phyloP scores from a whole-genome alignment of 2,113 vertebrate genomes.

The Donacobius atricapilla region DNA sequence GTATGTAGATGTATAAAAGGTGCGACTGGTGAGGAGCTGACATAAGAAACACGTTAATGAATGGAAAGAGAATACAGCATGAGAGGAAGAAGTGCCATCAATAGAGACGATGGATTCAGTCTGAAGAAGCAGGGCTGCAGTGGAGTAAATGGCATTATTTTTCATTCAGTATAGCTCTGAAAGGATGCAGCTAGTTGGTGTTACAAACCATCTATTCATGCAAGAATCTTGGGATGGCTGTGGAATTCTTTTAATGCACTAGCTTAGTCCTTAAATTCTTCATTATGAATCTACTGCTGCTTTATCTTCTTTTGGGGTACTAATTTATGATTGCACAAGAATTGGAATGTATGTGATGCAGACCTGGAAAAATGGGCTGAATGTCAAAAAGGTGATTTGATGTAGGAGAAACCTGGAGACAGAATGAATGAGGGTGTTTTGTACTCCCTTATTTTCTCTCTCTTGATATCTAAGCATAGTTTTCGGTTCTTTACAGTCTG shows the following conservation, averaged over 20 bases:
- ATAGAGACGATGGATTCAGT: not conserved
- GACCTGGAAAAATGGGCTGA: not conserved
- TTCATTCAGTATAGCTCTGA: not conserved
- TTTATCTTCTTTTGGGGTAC: not conserved
- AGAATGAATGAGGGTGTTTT: not conserved
- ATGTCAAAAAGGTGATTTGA: not conserved
- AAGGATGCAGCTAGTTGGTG: not conserved
- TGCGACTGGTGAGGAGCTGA: not conserved
- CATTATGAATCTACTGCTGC: not conserved
- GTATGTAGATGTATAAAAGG: not conserved
- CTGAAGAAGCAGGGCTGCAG: not conserved
- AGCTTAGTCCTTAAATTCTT: not conserved
- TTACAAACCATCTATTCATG: not conserved
- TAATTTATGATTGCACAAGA: not conserved
- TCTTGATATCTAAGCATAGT: not conserved
- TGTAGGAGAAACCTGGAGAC: not conserved
- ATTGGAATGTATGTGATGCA: not conserved
- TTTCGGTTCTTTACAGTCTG: not conserved
- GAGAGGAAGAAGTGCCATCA: not conserved
- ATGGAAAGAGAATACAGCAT: not conserved
- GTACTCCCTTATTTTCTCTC: not conserved
- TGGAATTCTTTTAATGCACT: not conserved
- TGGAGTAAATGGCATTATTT: not conserved
- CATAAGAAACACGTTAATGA: not conserved
- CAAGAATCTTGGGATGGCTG: not conserved